Conservation (phyloP, 2,797 vertebrate species). For the Rhinella marina region DNA sequence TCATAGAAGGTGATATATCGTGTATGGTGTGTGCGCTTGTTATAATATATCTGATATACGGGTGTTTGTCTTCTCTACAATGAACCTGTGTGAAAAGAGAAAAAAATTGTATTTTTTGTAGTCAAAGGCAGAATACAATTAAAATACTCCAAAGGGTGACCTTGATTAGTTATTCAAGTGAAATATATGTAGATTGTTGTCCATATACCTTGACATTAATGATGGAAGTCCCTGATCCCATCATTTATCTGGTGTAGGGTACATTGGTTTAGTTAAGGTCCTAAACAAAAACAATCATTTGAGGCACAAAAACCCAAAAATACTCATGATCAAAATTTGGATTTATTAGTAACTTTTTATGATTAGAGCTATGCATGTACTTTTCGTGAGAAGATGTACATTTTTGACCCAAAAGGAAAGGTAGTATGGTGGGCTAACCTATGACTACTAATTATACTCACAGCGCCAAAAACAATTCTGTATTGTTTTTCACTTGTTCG, state of each 20-base stretch:
- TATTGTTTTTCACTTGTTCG: background rate
- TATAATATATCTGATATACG: background rate
- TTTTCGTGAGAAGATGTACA: background rate
- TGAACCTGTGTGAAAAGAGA: background rate
- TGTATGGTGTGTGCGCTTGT: background rate
- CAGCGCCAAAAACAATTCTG: background rate
- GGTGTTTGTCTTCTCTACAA: background rate
- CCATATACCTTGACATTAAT: background rate
- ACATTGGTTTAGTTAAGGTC: background rate
- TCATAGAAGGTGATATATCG: background rate
- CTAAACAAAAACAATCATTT: background rate
- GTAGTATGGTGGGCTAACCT: too few relatives aligned
- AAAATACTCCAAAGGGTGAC: background rate
- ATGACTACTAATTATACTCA: background rate
- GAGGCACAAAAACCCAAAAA: background rate
- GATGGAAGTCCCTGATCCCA: background rate
- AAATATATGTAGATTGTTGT: background rate
- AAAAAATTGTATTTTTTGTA: background rate
- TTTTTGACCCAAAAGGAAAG: background rate
- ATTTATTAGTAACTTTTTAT: background rate
- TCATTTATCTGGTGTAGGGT: background rate
- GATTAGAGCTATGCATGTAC: background rate
- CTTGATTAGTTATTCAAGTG: background rate
- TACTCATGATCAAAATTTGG: background rate
- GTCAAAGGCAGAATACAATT: background rate